Evolutionary conservation across 2,797 vertebrate species (phyloP), one percentile per base, ranked within the genome.

Genomic region (Poecile montanus): DNA sequence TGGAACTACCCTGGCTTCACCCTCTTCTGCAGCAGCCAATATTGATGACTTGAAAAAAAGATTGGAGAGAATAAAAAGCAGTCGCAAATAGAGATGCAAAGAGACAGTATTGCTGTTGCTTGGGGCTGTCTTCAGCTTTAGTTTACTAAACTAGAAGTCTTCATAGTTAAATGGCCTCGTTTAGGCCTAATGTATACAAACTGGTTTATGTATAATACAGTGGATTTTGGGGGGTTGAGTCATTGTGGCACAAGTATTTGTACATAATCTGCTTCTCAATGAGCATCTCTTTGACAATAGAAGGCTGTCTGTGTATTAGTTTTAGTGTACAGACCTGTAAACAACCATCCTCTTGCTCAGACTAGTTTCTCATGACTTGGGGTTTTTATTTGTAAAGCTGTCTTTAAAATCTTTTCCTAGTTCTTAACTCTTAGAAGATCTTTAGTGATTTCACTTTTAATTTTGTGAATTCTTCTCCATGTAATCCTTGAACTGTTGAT

Each of bases 31-130:
- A 92, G 96, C 97, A 5, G 95, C 98, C 89, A 99, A 99, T 97
- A 99, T 99, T 38, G 99, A 99, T 73, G 99, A 99, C 98, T 98
- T 99, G 98, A 99, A 99, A 98, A 99, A 99, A 95, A 99, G 99
- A 97, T 98, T 99, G 98, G 99, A 99, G 98, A 98, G 98, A 98
- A 99, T 99, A 97, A 99, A 99, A 98, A 99, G 99, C 98, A 99
- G 99, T 97, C 98, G 99, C 96, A 99, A 99, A 97, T 99, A 98
- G 97, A 96, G 76, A 83, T 85, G 93, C 45, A 6, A 80, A 95
- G 67, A 70, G 73, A 85, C 60, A 12, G 93, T 74, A n/a, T 92
- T 42, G 36, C 85, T 84, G 32, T 62, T 89, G 81, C 91, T 92
- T 89, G 65, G 60, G 88, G 94, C 94, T 71, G 95, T 97, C 96